Base-by-base conservation (phyloP, 2,113 vertebrate species). In the Colistium nudipinnis region DNA sequence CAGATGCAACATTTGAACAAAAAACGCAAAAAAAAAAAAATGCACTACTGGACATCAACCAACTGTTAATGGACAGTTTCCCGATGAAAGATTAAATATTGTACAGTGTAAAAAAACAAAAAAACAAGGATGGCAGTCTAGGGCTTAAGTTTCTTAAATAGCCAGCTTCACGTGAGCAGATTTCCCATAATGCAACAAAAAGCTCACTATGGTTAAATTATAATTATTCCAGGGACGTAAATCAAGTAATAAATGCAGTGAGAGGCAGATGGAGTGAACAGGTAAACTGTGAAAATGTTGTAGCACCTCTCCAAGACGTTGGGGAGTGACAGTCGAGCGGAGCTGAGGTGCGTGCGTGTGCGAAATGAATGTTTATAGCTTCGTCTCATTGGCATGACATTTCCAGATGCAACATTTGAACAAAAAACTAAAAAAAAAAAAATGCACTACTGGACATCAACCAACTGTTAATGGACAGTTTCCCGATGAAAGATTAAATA, bases 41-140 rank as follows among this genome's bases (percentile, higher is more conserved):
- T n/a, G n/a, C n/a, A n/a, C n/a, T n/a, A n/a, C n/a, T n/a, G 9
- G 38, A 67, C 69, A 82, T 87, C 64, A 73, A 14, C 51, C 44
- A 63, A 4, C 43, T 80, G 47, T 52, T 62, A 57, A 66, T 38
- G 28, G 47, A 28, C 55, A 45, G 27, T 49, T 24, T 69, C 43
- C 48, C 2, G 52, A 61, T 59, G 47, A 48, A 27, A 70, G 12
- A 31, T 41, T 71, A n/a, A 6, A 43, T 35, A 53, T 63, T 60
- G 33, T 10, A 6, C n/a, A n/a, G n/a, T n/a, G 38, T 13, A 64
- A 61, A 53, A 56, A 33, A 62, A 19, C n/a, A 43, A 3, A 6
- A 39, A 35, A 35, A 35, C 11, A 35, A 11, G 4, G n/a, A n/a
- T n/a, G n/a, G n/a, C n/a, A n/a, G n/a, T n/a, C n/a, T n/a, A n/a